Conservation (phyloP, 2,888 invertebrate species). For the Ctenicera cuprea region DNA sequence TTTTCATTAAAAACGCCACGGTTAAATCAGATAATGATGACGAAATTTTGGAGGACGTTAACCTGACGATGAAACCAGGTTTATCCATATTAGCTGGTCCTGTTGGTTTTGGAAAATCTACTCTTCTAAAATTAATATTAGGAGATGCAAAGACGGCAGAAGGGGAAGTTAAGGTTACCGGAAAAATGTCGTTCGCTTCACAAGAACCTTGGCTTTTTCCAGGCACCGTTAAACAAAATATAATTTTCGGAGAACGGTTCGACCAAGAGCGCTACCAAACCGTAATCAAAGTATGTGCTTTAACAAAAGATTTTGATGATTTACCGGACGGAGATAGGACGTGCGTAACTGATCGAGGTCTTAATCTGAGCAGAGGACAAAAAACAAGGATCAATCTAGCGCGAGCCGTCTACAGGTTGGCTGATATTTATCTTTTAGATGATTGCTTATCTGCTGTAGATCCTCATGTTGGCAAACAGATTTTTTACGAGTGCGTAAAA, state of each 20-base stretch:
- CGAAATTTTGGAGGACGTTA: constrained; percentile 68
- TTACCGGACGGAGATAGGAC: constrained; percentile 84
- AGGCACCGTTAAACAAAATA: constrained; percentile 81
- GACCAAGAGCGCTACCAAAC: constrained; percentile 75
- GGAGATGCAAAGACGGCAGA: constrained; percentile 81
- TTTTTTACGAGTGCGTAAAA: constrained; percentile 82
- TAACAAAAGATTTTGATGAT: constrained; percentile 80
- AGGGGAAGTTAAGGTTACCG: constrained; percentile 81
- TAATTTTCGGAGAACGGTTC: constrained; percentile 80
- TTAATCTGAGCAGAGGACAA: constrained; percentile 88
- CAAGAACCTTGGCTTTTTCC: constrained; percentile 78
- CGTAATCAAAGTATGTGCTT: constrained; percentile 78
- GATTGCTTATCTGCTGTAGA: constrained; percentile 88
- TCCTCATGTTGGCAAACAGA: constrained; percentile 80
- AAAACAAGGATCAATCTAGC: constrained; percentile 86
- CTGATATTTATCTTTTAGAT: constrained; percentile 85
- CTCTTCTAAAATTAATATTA: constrained; percentile 74
- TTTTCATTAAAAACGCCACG: constrained; percentile 74
- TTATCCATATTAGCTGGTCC: constrained; percentile 76
- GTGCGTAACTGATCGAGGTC: constrained; percentile 85
- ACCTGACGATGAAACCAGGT: constrained; percentile 67
- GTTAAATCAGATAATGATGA: constrained; percentile 75
- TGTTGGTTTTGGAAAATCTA: constrained; percentile 78
- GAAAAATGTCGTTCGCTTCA: constrained; percentile 75
- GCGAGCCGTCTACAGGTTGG: constrained; percentile 82